A percentile compares a stretch with the other conserved stretches of the same genome.
phyloP scores from a whole-genome alignment of 2,797 vertebrate genomes.

The Danio jaintianensis region DNA sequence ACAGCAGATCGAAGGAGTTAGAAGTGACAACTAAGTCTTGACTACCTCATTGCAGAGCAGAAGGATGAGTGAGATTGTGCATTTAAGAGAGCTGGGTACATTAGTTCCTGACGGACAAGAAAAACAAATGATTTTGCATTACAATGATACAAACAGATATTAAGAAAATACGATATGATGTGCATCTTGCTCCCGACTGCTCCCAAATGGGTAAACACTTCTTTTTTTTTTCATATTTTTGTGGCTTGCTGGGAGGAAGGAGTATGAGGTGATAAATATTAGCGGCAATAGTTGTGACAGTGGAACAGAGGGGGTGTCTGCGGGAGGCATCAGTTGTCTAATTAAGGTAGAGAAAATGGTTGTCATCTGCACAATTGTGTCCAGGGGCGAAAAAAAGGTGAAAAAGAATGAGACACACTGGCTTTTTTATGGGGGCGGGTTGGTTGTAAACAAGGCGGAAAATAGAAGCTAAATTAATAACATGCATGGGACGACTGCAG shows the following conservation, averaged over 20 bases:
- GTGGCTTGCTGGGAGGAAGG: conserved; percentile 16
- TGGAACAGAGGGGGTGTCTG: conserved; percentile 11
- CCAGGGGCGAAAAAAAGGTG: conserved; percentile 30
- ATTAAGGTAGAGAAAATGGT: conserved; percentile 49
- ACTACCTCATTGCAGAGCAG: not conserved
- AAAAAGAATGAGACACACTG: conserved; percentile 5
- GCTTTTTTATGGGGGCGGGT: conserved; percentile 13
- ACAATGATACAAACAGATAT: not conserved
- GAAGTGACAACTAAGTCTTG: conserved; percentile 25
- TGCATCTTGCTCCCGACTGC: not conserved
- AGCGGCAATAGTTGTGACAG: conserved; percentile 28
- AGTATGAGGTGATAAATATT: conserved; percentile 5
- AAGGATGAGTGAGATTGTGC: not conserved
- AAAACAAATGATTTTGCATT: conserved; percentile 20
- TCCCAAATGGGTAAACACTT: conserved; percentile 1
- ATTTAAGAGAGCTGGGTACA: conserved; percentile 17
- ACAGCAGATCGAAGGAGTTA: not conserved
- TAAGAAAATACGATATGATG: conserved; percentile 6
- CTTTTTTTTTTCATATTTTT: conserved; percentile 16
- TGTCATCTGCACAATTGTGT: conserved; percentile 38
- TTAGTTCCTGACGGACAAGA: conserved; percentile 27
- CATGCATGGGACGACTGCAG: not conserved
- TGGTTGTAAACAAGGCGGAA: conserved; percentile 32
- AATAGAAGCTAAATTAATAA: conserved; percentile 39
- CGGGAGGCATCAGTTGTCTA: conserved; percentile 41